Evolutionary conservation across 2,113 vertebrate genomes (phyloP).

Genomic region (Ranitomeya variabilis): DNA sequence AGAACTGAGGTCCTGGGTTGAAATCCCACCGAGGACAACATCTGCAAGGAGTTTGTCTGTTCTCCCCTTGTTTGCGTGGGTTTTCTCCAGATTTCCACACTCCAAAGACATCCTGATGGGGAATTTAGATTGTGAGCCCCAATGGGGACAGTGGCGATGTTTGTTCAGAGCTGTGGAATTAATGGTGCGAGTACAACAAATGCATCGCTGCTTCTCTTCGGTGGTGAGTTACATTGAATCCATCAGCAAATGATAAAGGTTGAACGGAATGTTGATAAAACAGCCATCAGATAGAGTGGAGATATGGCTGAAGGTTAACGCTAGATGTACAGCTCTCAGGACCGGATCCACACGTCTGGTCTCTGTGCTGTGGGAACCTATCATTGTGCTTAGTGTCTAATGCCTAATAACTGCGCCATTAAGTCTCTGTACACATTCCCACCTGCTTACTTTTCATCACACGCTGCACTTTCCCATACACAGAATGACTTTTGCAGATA

Average conservation of each 20-base stretch:
- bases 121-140: too few relatives aligned
- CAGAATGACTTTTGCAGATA: neutral
- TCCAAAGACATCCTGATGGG: too few relatives aligned
- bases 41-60: too few relatives aligned
- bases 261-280: neutral
- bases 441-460: constrained; percentile 7
- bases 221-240: too few relatives aligned
- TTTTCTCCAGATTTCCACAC: too few relatives aligned
- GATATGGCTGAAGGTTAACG: neutral
- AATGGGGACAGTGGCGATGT: too few relatives aligned
- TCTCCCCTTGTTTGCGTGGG: too few relatives aligned
- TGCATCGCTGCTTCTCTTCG: too few relatives aligned
- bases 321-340: neutral
- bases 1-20: too few relatives aligned
- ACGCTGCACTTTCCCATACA: neutral
- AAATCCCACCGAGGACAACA: too few relatives aligned
- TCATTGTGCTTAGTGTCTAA: neutral
- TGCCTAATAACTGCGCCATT: neutral
- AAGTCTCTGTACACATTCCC: constrained; percentile 12
- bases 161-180: too few relatives aligned
- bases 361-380: neutral
- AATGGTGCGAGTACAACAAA: too few relatives aligned
- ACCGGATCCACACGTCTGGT: neutral
- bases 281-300: neutral
- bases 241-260: neutral